Evolutionary conservation across 2,113 vertebrate species (phyloP).

Genomic region (Murina feae): DNA sequence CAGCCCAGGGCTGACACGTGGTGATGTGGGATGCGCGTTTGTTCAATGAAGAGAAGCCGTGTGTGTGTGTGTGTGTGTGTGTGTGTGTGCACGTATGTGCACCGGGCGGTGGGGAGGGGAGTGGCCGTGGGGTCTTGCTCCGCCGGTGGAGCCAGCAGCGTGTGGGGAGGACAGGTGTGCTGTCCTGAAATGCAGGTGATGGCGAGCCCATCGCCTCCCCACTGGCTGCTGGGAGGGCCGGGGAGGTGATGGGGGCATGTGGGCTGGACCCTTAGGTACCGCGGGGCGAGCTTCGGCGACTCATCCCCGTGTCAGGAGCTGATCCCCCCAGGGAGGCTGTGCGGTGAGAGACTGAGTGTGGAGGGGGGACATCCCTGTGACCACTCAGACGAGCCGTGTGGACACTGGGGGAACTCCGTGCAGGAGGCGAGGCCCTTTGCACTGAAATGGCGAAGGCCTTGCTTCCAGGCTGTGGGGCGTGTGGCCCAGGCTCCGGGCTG

Average conservation of each 20-base stretch:
- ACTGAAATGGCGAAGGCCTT: background rate
- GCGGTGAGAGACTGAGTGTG: background rate
- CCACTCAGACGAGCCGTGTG: background rate
- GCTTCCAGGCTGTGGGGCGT: background rate
- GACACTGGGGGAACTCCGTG: background rate
- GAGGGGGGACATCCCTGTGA: background rate
- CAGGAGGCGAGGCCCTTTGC: background rate
- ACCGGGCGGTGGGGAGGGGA: background rate
- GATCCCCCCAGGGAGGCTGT: too few relatives aligned
- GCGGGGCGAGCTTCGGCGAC: too few relatives aligned
- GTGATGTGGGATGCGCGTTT: background rate
- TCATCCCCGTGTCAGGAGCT: too few relatives aligned
- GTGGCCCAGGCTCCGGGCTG: background rate
- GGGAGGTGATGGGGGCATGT: too few relatives aligned
- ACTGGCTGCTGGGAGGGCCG: too few relatives aligned
- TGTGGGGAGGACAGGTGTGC: background rate
- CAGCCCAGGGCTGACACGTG: background rate
- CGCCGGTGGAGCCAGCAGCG: background rate
- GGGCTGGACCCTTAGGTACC: too few relatives aligned
- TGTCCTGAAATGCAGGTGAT: too few relatives aligned
- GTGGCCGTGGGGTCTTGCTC: background rate
- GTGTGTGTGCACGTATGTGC: too few relatives aligned
- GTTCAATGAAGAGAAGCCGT: background rate
- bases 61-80: rapidly evolving
- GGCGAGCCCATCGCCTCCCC: too few relatives aligned